Conservation (phyloP, 2,888 invertebrate genomes). For the Nowickia ferox region DNA sequence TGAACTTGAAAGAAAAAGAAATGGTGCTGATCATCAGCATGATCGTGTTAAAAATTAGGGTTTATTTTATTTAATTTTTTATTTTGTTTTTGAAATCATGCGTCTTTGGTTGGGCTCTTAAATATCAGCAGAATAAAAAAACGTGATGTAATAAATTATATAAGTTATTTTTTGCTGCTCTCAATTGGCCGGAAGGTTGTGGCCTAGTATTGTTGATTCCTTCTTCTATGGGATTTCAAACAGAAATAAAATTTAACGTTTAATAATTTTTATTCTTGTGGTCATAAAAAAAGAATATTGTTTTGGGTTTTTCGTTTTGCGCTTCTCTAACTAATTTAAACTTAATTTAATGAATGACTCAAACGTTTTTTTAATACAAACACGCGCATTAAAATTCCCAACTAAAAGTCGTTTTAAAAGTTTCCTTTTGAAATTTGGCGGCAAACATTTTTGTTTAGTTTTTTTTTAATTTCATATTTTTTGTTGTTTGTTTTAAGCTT, state of each 20-base stretch:
- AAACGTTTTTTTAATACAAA: not conserved
- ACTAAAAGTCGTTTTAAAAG: conserved; percentile 19
- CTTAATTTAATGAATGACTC: conserved; percentile 1
- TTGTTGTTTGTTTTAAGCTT: not conserved
- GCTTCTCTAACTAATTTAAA: conserved; percentile 10
- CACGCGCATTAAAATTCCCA: not conserved
- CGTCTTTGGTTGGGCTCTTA: conserved; percentile 17
- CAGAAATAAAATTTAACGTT: conserved; percentile 8
- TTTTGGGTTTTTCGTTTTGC: not conserved
- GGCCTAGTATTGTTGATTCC: not conserved
- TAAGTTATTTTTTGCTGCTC: not conserved
- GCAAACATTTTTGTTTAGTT: not conserved
- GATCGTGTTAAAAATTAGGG: conserved; percentile 16
- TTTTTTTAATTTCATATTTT: not conserved
- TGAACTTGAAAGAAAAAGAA: conserved; percentile 26
- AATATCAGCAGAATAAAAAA: conserved; percentile 2
- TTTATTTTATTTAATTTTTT: not conserved
- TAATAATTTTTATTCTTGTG: not conserved
- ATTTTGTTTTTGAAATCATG: conserved; percentile 11
- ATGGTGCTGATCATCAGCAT: conserved; percentile 33
- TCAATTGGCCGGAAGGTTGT: conserved; percentile 16
- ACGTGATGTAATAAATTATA: conserved; percentile 63
- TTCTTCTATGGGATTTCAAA: conserved; percentile 17
- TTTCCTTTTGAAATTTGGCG: conserved; percentile 53
- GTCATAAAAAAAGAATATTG: conserved; percentile 18